Base-by-base conservation (phyloP, 1,140 invertebrate species). In the Colletes latitarsis region DNA sequence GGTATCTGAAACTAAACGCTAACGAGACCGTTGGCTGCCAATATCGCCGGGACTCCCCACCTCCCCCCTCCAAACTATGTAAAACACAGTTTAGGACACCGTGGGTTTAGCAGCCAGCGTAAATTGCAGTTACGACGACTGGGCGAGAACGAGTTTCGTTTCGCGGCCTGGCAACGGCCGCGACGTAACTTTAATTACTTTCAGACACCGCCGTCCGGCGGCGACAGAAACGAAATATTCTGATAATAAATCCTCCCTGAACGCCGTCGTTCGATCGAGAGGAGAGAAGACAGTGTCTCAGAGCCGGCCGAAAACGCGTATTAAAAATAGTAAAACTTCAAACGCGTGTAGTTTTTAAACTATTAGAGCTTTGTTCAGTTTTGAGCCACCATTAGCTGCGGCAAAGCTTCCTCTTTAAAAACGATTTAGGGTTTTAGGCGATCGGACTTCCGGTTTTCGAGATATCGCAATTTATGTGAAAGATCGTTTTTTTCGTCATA, bases 151-250 rank as follows among this genome's bases (percentile, higher is more conserved):
- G 63, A 62, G 55, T 70, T 70, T 70, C 30, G 67, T 77, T 60
- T 41, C 30, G 41, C 52, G 49, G 49, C 6, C 21, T 43, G 39
- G 39, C 30, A 43, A 10, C 58, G 60, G 53, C 4, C 53, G 19
- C 66, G 66, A 77, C 21, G 15, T 17, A 69, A 60, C 66, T 77
- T 77, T 69, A 77, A 77, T 77, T 76, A 68, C 64, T 64, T 74
- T 74, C 46, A 14, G 39, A 21, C 14, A 8, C 43, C 30, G 21
- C 43, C 19, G 49, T 12, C n/a, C 30, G 17, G 62, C 46, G 49
- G 43, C 62, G 49, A 64, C 30, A 21, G 43, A 53, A 21, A 67
- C 74, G 17, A 15, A 68, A 15, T 76, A 76, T 67, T 67, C 49
- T 3, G 62, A 57, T 67, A 67, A 75, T 57, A 64, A 75, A 75